phyloP scores from a whole-genome alignment of 2,113 vertebrate genomes.

The Melospiza georgiana region DNA sequence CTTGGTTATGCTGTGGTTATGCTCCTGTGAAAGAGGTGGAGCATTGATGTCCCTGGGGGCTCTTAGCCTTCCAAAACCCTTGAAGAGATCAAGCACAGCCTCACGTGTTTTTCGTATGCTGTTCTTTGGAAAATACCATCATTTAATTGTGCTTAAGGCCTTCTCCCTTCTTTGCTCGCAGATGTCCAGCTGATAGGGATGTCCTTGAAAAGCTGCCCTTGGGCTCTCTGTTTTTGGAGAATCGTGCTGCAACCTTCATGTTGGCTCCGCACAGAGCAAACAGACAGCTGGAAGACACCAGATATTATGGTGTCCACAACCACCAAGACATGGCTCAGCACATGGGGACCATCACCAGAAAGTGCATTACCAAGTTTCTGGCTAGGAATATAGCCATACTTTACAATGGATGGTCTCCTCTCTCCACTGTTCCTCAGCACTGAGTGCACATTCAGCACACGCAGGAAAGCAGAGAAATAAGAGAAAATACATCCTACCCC shows the following conservation, averaged over 20 bases:
- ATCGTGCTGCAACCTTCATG: not conserved
- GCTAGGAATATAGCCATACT: not conserved
- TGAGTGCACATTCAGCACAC: not conserved
- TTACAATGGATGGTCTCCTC: not conserved
- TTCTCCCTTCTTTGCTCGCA: not conserved
- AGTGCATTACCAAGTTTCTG: not conserved
- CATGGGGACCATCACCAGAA: not conserved
- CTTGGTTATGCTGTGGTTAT: not conserved
- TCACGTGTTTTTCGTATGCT: not conserved
- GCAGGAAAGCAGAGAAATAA: not conserved
- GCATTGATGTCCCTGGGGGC: not conserved
- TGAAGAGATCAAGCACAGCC: not conserved
- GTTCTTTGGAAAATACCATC: not conserved
- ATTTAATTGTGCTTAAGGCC: not conserved
- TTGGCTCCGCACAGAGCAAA: not conserved
- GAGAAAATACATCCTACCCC: not conserved
- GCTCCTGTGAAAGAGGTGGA: not conserved
- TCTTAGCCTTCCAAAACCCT: not conserved
- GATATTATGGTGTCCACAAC: rapidly evolving
- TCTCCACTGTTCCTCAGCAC: not conserved
- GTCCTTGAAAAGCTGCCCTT: not conserved
- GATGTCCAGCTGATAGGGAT: not conserved
- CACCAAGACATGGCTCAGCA: not conserved
- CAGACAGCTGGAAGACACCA: not conserved
- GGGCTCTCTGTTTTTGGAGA: not conserved